A percentile compares a stretch with the other conserved stretches of the same genome.
phyloP scores from a whole-genome alignment of 2,888 invertebrate species.

The Aleiodes leptofemur region DNA sequence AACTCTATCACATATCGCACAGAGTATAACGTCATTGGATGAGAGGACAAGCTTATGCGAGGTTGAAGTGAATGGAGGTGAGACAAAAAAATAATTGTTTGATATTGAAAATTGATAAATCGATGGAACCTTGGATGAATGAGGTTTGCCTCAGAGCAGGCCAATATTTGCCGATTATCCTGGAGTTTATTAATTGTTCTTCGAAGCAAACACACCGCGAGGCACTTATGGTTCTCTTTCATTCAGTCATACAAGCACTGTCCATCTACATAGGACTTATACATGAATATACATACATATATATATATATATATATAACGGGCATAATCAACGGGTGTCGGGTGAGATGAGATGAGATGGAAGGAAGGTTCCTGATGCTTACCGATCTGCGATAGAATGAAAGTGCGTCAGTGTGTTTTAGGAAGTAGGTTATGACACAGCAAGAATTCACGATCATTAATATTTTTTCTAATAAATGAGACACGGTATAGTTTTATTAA shows the following conservation, averaged over 20 bases:
- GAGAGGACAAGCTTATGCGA: neutral
- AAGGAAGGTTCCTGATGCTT: constrained; percentile 5
- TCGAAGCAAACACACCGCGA: neutral
- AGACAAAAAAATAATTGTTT: constrained; percentile 7
- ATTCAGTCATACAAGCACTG: too few relatives aligned
- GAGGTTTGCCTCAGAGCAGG: constrained; percentile 12
- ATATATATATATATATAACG: too few relatives aligned
- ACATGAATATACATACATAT: too few relatives aligned
- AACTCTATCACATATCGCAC: too few relatives aligned
- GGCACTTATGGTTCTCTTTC: neutral
- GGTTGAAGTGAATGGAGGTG: neutral
- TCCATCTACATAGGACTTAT: too few relatives aligned
- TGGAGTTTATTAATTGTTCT: constrained; percentile 7
- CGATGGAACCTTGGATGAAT: constrained; percentile 22
- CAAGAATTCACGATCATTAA: constrained; percentile 10
- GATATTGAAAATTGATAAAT: constrained; percentile 28
- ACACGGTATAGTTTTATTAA: neutral
- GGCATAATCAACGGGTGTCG: constrained; percentile 19
- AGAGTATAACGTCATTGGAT: constrained; percentile 5
- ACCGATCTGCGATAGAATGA: neutral
- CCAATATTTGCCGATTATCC: constrained; percentile 25
- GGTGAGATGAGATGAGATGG: neutral
- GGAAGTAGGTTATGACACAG: constrained; percentile 28
- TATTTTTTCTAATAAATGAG: constrained; percentile 19
- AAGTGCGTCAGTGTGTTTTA: constrained; percentile 32